Percentiles rank a stretch among this genome's conserved stretches.
phyloP scores from a whole-genome alignment of 2,113 vertebrate species.

The Fregetta grallaria region DNA sequence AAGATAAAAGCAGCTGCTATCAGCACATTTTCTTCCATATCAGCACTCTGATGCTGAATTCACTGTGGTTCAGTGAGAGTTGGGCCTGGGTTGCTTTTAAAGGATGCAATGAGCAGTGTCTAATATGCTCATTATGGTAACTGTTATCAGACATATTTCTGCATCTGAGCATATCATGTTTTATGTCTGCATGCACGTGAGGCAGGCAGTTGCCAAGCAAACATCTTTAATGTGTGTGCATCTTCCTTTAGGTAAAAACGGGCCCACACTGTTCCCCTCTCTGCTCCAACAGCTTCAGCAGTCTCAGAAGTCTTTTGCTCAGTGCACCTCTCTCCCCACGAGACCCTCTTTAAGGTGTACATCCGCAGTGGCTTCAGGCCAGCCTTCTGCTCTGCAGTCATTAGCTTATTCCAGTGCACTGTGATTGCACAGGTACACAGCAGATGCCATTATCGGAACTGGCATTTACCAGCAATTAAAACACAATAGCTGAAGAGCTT shows the following conservation, averaged over 20 bases:
- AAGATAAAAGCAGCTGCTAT: background rate
- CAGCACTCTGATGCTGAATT: background rate
- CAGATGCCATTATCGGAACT: background rate
- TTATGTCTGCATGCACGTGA: background rate
- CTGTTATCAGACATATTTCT: slow-evolving; percentile 4
- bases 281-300: background rate
- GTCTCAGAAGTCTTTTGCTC: background rate
- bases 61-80: background rate
- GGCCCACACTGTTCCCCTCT: background rate
- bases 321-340: background rate
- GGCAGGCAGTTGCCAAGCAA: background rate
- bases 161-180: background rate
- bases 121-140: slow-evolving; percentile 3
- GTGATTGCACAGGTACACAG: background rate
- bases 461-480: slow-evolving; percentile 35
- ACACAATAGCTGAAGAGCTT: background rate
- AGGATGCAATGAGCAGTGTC: background rate
- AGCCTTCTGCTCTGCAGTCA: background rate
- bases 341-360: background rate
- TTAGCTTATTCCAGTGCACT: background rate
- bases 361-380: background rate
- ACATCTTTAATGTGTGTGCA: background rate
- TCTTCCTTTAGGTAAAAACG: background rate
- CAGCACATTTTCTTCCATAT: background rate
- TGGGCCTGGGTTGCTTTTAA: background rate